Evolutionary conservation across 2,888 invertebrate genomes (phyloP), one percentile per base, ranked within the genome.

Genomic region (Cybosia mesomella): DNA sequence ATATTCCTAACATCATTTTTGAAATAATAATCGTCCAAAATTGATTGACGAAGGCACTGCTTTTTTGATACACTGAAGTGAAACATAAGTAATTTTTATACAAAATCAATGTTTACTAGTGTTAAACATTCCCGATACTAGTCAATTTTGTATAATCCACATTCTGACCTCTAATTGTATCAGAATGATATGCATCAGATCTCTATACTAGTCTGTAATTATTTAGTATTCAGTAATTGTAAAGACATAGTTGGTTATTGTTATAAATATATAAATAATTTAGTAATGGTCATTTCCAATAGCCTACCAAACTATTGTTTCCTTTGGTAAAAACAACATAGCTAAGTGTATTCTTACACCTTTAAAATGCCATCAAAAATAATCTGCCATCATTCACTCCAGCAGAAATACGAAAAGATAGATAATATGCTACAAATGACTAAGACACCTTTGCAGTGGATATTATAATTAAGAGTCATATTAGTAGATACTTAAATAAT

Each of bases 41-140:
- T 85, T 86, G 83, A 86, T 85, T 85, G 71, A 75, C 85, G 87
- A 93, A 93, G 93, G 93, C 93, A 93, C 93, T 93, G 92, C 89
- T 87, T 89, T 90, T 85, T 83, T 82, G 81, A 70, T 66, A 77
- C 69, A 73, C 59, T 81, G 81, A 84, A 84, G 81, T 83, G 81
- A 76, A 64, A 28, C 28, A 43, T 70, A 80, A 66, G 73, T 72
- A 77, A 76, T 82, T 86, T 81, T 85, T 87, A 85, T 85, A 85
- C 39, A 83, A 60, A 72, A 70, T 68, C 79, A 81, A 68, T 67
- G 64, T 70, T 73, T 67, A 53, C 70, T 73, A 75, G 61, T 79
- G 69, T 69, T 78, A 69, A 74, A 70, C 13, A 65, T 49, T 49
- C n/a, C 8, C 2, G 49, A n/a, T 49, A 9, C 18, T 49, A n/a